A percentile compares a stretch with the other conserved stretches of the same genome.
These are phyloP conservation scores for Sarcophaga rosellei DNA, from an alignment of 2,888 invertebrate genomes.

Conservation along the genomic window DNA sequence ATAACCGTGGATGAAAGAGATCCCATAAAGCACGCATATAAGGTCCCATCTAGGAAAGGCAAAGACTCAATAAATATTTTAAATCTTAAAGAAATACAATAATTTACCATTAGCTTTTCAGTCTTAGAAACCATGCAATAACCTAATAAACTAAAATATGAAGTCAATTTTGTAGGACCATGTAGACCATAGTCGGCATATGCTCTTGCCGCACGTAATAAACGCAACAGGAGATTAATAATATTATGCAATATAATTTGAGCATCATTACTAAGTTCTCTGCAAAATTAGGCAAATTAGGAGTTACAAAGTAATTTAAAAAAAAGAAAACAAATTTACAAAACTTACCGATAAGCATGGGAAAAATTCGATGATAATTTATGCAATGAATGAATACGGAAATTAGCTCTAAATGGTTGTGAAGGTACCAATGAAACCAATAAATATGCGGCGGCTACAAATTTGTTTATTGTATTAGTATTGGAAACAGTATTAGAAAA, in stretches of 20 bases:
- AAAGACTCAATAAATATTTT: too few species aligned
- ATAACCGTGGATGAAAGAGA: constrained; percentile 95
- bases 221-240: constrained; percentile 87
- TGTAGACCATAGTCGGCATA: constrained; percentile 93
- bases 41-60: constrained; percentile 87
- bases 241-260: constrained; percentile 85
- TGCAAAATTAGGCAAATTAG: constrained; percentile 56
- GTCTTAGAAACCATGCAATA: constrained; percentile 95
- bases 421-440: constrained; percentile 95
- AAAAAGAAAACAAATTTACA: constrained; percentile 22
- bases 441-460: constrained; percentile 90
- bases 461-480: not conserved
- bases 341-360: constrained; percentile 76
- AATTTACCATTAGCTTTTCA: constrained; percentile 94
- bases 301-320: too few species aligned
- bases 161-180: constrained; percentile 94
- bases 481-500: not conserved
- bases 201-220: constrained; percentile 91
- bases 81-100: not conserved
- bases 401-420: constrained; percentile 93
- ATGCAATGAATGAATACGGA: constrained; percentile 84
- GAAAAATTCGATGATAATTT: constrained; percentile 77
- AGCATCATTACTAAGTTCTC: constrained; percentile 83
- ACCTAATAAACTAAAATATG: constrained; percentile 95
- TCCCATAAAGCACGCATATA: constrained; percentile 96